Conservation (phyloP, 2,888 invertebrate species). For the Spilosoma lubricipeda region DNA sequence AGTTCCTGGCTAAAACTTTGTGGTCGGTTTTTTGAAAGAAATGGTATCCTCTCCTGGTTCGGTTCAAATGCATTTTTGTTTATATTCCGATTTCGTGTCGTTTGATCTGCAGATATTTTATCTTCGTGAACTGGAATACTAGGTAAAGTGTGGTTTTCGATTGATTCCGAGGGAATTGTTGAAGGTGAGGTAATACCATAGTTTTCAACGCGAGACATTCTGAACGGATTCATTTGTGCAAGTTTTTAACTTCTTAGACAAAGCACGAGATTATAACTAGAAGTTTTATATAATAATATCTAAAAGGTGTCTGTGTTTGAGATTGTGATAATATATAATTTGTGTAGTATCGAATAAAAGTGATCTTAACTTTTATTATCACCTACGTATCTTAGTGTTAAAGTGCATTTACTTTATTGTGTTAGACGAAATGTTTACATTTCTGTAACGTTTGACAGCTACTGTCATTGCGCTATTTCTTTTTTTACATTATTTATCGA, state of each 20-base stretch:
- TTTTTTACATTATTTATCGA: background rate
- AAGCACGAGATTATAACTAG: background rate
- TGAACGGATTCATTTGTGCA: background rate
- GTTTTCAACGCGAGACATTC: constrained; percentile 25
- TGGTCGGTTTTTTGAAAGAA: constrained; percentile 9
- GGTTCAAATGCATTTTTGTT: constrained; percentile 7
- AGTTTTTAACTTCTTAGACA: background rate
- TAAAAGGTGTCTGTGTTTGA: background rate
- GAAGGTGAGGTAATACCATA: constrained; percentile 7
- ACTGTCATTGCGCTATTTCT: background rate
- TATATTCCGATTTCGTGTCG: constrained; percentile 15
- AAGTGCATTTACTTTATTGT: background rate
- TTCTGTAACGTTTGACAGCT: background rate
- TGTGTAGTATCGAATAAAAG: background rate
- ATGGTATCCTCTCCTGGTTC: constrained; percentile 10
- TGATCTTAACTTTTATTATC: background rate
- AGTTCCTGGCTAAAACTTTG: constrained; percentile 18
- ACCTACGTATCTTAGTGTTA: background rate
- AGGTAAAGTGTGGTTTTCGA: constrained; percentile 63
- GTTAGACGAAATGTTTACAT: constrained; percentile 1
- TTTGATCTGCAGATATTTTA: constrained; percentile 13
- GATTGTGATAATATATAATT: background rate
- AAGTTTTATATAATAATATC: background rate
- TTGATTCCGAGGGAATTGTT: constrained; percentile 58
- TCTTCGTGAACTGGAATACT: constrained; percentile 49